Evolutionary conservation across 2,888 invertebrate genomes (phyloP).

Genomic region (Vesta saturnalis): DNA sequence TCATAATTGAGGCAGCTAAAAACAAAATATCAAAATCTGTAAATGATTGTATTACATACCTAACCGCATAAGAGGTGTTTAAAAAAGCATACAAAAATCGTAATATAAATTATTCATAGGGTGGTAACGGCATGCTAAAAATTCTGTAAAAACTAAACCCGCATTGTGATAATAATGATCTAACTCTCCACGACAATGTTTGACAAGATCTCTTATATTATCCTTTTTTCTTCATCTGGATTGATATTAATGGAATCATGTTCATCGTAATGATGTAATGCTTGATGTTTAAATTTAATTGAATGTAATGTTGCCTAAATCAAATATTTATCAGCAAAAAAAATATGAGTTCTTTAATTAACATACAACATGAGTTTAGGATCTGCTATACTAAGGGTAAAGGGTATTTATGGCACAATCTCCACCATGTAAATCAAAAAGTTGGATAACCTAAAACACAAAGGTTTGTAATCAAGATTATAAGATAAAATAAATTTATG

Average conservation of each 20-base stretch:
- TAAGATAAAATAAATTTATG: too few species aligned
- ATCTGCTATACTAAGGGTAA: slow-evolving; percentile 75
- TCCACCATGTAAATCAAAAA: slow-evolving; percentile 86
- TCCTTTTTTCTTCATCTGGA: slow-evolving; percentile 76
- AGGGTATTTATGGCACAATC: slow-evolving; percentile 85
- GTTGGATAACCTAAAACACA: slow-evolving; percentile 79
- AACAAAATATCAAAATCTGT: slow-evolving; percentile 10
- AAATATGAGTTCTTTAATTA: background rate
- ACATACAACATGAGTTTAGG: slow-evolving; percentile 76
- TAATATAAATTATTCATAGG: slow-evolving; percentile 86
- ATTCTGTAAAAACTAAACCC: slow-evolving; percentile 74
- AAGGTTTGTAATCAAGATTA: too few species aligned
- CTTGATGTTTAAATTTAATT: slow-evolving; percentile 79
- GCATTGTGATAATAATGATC: slow-evolving; percentile 73
- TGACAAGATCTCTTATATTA: slow-evolving; percentile 78
- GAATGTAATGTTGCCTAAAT: slow-evolving; percentile 76
- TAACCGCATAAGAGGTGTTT: slow-evolving; percentile 77
- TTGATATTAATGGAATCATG: slow-evolving; percentile 77
- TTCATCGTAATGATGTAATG: slow-evolving; percentile 77
- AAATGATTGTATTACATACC: slow-evolving; percentile 63
- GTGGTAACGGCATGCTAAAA: slow-evolving; percentile 84
- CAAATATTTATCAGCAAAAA: slow-evolving; percentile 20
- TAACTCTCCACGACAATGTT: slow-evolving; percentile 72
- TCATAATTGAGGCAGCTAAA: slow-evolving; percentile 83
- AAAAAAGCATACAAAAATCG: slow-evolving; percentile 88